Evolutionary conservation across 92 coral and sea anemone genomes (phyloP).

Genomic region (Zoanthus solanderi): DNA sequence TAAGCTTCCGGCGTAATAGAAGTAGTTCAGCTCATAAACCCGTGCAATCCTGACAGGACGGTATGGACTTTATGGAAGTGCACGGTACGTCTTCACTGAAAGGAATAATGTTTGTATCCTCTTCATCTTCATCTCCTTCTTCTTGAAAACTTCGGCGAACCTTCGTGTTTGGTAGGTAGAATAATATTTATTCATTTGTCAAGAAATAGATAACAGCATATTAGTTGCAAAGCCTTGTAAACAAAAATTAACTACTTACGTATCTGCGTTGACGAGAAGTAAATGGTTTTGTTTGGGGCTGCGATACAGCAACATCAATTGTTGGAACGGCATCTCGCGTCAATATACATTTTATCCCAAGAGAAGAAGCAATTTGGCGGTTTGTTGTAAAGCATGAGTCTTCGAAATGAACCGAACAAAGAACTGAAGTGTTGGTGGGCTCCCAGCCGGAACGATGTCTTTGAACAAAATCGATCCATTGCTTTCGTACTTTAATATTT

Average conservation of each 20-base stretch:
- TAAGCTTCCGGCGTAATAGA: not conserved
- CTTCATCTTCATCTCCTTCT: not conserved
- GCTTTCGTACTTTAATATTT: not conserved
- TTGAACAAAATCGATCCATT: slow-evolving; percentile 23
- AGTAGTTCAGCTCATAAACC: not conserved
- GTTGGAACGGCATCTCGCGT: slow-evolving; percentile 43
- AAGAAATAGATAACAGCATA: not conserved
- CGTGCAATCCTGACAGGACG: slow-evolving; percentile 1
- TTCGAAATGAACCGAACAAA: slow-evolving; percentile 32
- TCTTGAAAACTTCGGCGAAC: slow-evolving; percentile 5
- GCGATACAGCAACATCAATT: slow-evolving; percentile 37
- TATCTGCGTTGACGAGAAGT: slow-evolving; percentile 10
- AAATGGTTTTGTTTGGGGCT: slow-evolving; percentile 5
- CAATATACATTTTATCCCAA: slow-evolving; percentile 19
- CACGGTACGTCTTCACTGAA: not conserved
- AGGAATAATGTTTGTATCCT: not conserved
- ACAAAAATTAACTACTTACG: not conserved
- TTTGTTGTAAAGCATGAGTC: slow-evolving; percentile 40
- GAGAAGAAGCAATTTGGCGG: slow-evolving; percentile 37
- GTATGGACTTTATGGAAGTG: not conserved
- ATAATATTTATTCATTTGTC: not conserved
- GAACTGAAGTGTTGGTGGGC: not conserved
- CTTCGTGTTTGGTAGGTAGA: not conserved
- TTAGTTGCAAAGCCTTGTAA: too few species aligned
- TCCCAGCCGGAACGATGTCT: slow-evolving; percentile 29